Evolutionary conservation across 2,113 vertebrate species (phyloP).

Genomic region (Salvelinus fontinalis): DNA sequence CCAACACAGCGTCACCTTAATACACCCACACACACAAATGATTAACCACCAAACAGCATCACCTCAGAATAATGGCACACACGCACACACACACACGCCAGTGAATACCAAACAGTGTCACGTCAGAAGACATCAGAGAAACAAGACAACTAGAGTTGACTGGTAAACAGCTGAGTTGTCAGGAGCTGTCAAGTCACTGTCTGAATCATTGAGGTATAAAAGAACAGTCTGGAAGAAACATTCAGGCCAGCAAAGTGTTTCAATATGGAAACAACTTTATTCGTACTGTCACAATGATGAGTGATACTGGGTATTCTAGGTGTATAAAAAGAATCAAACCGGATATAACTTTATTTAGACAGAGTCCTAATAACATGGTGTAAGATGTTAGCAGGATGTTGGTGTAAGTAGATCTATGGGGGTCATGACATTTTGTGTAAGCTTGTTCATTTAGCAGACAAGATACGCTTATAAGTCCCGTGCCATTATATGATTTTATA

Average conservation of each 20-base stretch:
- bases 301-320: conserved; percentile 8
- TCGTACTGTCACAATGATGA: conserved; percentile 30
- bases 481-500: no score
- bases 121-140: conserved; percentile 22
- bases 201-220: background rate
- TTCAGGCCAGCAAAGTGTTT: conserved; percentile 17
- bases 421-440: no score
- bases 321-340: conserved; percentile 23
- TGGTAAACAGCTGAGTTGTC: conserved; percentile 65
- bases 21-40: conserved; percentile 8
- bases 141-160: conserved; percentile 68
- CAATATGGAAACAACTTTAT: no score
- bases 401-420: no score
- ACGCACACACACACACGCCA: conserved; percentile 36
- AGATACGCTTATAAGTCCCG: no score
- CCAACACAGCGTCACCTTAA: conserved; percentile 23
- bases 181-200: conserved; percentile 57
- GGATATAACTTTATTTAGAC: conserved; percentile 23
- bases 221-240: conserved; percentile 42
- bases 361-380: background rate
- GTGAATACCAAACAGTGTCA: background rate
- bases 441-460: no score
- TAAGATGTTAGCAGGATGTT: conserved; percentile 2
- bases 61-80: background rate
- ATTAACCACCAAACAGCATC: background rate